phyloP scores from a whole-genome alignment of 2,888 invertebrate genomes.

The Agriopis marginaria region DNA sequence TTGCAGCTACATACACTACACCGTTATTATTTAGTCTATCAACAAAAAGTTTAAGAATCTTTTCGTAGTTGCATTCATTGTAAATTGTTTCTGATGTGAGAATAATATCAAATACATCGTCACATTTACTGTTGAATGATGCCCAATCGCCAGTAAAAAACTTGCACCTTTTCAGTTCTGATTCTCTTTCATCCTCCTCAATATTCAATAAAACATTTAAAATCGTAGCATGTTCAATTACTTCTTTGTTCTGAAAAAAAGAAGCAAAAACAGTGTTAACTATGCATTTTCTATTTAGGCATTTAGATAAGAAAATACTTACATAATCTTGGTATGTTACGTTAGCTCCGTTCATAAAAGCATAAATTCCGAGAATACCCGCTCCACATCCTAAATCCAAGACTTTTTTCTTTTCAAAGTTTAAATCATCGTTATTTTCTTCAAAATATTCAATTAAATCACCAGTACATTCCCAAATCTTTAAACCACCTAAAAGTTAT shows the following conservation, averaged over 20 bases:
- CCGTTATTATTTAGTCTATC: constrained; percentile 88
- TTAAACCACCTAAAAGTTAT: constrained; percentile 91
- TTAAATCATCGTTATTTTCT: constrained; percentile 53
- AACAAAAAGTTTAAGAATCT: constrained; percentile 90
- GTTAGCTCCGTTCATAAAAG: constrained; percentile 88
- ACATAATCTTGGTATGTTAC: constrained; percentile 98
- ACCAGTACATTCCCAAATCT: constrained; percentile 97
- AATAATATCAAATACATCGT: constrained; percentile 91
- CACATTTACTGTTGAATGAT: constrained; percentile 80
- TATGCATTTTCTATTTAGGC: no score
- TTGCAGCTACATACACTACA: constrained; percentile 92
- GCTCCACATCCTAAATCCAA: constrained; percentile 97
- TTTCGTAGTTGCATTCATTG: constrained; percentile 92
- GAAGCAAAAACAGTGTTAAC: not conserved
- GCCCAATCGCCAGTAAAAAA: constrained; percentile 93
- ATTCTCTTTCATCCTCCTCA: constrained; percentile 69
- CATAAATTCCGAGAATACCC: constrained; percentile 94
- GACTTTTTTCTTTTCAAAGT: constrained; percentile 85
- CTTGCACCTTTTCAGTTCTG: constrained; percentile 72
- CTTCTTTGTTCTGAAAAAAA: constrained; percentile 92
- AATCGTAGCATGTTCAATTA: constrained; percentile 92
- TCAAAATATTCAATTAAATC: constrained; percentile 91
- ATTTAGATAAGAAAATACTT: constrained; percentile 70
- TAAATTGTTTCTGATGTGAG: constrained; percentile 98
- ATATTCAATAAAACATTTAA: constrained; percentile 92